Evolutionary conservation across 1,140 invertebrate genomes (phyloP).

Genomic region (Drosophila pallidifrons): DNA sequence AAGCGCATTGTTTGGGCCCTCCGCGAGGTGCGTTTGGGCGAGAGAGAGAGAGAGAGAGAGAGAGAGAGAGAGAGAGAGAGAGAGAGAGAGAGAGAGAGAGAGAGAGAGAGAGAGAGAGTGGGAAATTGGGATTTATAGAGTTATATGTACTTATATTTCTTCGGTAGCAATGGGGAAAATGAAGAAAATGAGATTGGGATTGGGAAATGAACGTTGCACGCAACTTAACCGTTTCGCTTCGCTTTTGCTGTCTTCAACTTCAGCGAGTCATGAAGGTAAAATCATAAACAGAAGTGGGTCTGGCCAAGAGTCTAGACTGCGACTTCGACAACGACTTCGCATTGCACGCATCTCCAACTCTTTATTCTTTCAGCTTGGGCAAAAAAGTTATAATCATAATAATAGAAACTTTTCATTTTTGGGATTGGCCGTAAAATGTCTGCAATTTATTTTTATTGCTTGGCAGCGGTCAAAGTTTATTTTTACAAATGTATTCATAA

Average conservation of each 20-base stretch:
- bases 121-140: conserved; percentile 51
- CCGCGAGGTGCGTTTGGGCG: conserved; percentile 21
- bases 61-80: conserved; percentile 1
- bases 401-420: conserved; percentile 29
- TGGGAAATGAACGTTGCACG: conserved; percentile 51
- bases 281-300: conserved; percentile 70
- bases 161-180: conserved; percentile 2
- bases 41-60: conserved; percentile 1
- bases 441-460: conserved; percentile 33
- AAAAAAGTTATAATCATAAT: conserved; percentile 38
- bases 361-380: neutral
- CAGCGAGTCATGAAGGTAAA: conserved; percentile 58
- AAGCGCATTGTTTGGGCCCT: conserved; percentile 64
- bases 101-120: conserved; percentile 26
- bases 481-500: conserved; percentile 16
- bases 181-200: neutral
- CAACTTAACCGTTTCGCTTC: conserved; percentile 55
- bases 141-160: conserved; percentile 37
- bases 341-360: conserved; percentile 21
- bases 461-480: conserved; percentile 10
- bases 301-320: conserved; percentile 42
- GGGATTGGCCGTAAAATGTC: conserved; percentile 20
- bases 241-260: conserved; percentile 36
- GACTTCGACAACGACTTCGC: conserved; percentile 49
- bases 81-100: conserved; percentile 25